Conservation (phyloP, 2,888 invertebrate genomes). For the Drosophila phalerata region DNA sequence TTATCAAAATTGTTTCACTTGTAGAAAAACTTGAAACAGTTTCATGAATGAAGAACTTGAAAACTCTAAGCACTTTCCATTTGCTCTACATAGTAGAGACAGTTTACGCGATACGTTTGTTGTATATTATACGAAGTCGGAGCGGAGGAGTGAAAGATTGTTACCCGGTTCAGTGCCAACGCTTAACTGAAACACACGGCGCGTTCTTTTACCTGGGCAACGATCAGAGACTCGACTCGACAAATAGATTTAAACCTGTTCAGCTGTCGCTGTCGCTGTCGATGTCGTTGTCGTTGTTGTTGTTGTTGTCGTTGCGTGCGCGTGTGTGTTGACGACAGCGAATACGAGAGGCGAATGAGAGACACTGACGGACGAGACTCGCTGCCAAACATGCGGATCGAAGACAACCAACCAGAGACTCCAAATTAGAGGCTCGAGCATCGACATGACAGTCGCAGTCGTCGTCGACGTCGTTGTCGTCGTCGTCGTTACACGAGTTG, state of each 20-base stretch:
- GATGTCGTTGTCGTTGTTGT: conserved; percentile 41
- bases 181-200: conserved; percentile 85
- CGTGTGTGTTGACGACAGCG: conserved; percentile 80
- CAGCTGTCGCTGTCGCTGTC: conserved; percentile 39
- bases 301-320: conserved; percentile 51
- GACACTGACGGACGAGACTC: conserved; percentile 63
- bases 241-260: conserved; percentile 63
- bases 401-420: conserved; percentile 60
- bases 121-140: conserved; percentile 38
- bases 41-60: conserved; percentile 40
- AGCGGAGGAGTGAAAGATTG: conserved; percentile 82
- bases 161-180: conserved; percentile 86
- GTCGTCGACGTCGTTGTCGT: conserved; percentile 13
- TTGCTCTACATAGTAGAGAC: conserved; percentile 50
- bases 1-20: conserved; percentile 44
- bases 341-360: conserved; percentile 79
- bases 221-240: conserved; percentile 52
- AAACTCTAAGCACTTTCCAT: conserved; percentile 51
- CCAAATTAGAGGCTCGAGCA: conserved; percentile 52
- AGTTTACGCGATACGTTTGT: conserved; percentile 29
- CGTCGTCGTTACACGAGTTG: conserved; percentile 28
- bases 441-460: conserved; percentile 52
- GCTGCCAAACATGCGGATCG: conserved; percentile 56
- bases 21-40: conserved; percentile 42
- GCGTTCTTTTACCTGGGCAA: conserved; percentile 78